Evolutionary conservation across 1,140 invertebrate species (phyloP), one percentile per base, ranked within the genome.

Genomic region (Drosophila bocqueti): DNA sequence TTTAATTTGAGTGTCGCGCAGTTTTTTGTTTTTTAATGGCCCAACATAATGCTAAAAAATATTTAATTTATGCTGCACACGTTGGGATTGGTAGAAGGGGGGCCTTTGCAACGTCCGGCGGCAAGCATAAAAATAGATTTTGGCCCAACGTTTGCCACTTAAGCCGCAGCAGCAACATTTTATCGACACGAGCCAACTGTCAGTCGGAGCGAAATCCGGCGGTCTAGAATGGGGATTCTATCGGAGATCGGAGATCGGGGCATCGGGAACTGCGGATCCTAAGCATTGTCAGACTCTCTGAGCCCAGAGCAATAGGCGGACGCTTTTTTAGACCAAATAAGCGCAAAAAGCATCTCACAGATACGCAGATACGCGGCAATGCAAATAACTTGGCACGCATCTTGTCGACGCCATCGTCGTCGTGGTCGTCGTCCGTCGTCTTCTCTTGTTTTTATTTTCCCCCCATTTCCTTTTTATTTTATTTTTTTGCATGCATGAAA

Each of bases 141-240:
- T 65, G 62, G 82, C 79, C 71, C 66, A 77, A 69, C 83, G 71
- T 52, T 60, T 57, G 83, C 80, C 82, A 90, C 85, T 91, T 90
- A 90, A 90, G 81, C 86, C 85, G 59, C 13, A 52, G 29, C 82
- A 47, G 65, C 78, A 90, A 90, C 83, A 75, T 91, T 90, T 85
- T 90, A 90, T 90, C 86, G 85, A 90, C 84, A 89, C 84, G 84
- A 90, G 85, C 84, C 84, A 89, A 89, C 84, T 89, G 84, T 89
- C 84, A 87, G 83, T 50, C 61, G 60, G 50, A 61, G 73, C 74
- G 76, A 55, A 61, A 80, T 83, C 83, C 73, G 74, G 66, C 52
- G 45, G 54, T 15, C 52, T 54, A 36, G 52, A 55, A 57, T 57
- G 36, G 59, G 63, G 21, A 57, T 26, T 40, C 54, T 57, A 68